Percentiles rank a stretch among this genome's conserved stretches.
Evolutionary conservation across 2,113 vertebrate species (phyloP).

Genomic region (Salvator merianae): DNA sequence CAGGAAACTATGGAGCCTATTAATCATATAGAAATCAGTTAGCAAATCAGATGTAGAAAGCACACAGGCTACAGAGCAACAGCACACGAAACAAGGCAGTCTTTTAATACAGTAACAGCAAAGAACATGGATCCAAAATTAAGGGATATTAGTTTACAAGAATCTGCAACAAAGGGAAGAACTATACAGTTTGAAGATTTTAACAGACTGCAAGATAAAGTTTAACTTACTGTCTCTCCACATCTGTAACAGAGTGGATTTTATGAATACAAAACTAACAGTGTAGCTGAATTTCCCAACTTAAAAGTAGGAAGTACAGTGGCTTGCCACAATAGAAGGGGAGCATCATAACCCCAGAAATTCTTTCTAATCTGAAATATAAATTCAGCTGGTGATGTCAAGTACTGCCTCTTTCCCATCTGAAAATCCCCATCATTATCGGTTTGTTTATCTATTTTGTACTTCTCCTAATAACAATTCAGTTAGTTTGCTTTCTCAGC

Average conservation of each 20-base stretch:
- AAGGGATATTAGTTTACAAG: background rate
- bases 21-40: background rate
- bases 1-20: constrained; percentile 5
- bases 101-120: background rate
- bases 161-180: background rate
- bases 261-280: background rate
- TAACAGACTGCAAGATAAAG: background rate
- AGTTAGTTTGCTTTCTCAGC: background rate
- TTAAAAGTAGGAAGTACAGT: background rate
- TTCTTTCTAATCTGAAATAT: background rate
- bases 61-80: background rate
- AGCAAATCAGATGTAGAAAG: constrained; percentile 2
- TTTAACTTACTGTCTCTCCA: too few species aligned
- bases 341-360: background rate
- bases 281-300: background rate
- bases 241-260: too few species aligned
- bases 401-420: background rate
- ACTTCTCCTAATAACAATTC: background rate
- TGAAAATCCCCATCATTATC: background rate
- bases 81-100: background rate
- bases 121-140: background rate
- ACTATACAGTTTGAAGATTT: background rate
- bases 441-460: background rate
- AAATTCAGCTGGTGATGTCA: background rate
- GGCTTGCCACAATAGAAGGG: background rate